Evolutionary conservation across 2,797 vertebrate species (phyloP).

Genomic region (Neopelma chrysocephalum): DNA sequence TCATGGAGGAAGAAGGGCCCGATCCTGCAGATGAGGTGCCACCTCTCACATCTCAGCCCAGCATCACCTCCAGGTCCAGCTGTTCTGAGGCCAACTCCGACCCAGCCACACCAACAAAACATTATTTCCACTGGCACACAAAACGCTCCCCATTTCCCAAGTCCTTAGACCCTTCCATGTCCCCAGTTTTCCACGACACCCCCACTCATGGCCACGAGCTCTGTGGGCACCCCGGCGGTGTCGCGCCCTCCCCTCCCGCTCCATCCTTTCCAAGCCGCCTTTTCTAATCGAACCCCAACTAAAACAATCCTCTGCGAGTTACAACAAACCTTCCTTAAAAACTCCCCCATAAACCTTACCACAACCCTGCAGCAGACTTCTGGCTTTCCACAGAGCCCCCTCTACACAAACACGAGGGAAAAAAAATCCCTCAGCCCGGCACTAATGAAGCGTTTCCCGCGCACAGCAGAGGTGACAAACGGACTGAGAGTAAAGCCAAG

Average conservation of each 20-base stretch:
- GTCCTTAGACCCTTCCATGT: fast-evolving
- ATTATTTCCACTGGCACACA: not conserved
- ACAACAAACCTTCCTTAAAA: not conserved
- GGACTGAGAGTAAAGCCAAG: slow-evolving; percentile 41
- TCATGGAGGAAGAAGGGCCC: not conserved
- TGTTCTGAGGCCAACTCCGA: fast-evolving
- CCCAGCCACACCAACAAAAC: not conserved
- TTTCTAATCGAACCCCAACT: not conserved
- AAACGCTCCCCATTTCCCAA: not conserved
- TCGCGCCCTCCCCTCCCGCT: not conserved
- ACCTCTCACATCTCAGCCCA: not conserved
- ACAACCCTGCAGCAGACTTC: not conserved
- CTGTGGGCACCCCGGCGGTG: not conserved
- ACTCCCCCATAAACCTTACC: slow-evolving; percentile 6
- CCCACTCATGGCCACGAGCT: not conserved
- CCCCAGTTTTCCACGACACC: not conserved
- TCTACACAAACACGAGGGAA: not conserved
- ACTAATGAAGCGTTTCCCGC: not conserved
- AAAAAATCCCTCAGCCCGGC: not conserved
- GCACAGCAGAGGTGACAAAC: slow-evolving; percentile 33
- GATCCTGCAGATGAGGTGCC: not conserved
- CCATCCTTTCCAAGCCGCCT: not conserved
- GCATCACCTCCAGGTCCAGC: not conserved
- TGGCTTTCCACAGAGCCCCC: not conserved
- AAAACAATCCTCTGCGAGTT: not conserved